Evolutionary conservation across 2,113 vertebrate species (phyloP).

Genomic region (Anguilla rostrata): DNA sequence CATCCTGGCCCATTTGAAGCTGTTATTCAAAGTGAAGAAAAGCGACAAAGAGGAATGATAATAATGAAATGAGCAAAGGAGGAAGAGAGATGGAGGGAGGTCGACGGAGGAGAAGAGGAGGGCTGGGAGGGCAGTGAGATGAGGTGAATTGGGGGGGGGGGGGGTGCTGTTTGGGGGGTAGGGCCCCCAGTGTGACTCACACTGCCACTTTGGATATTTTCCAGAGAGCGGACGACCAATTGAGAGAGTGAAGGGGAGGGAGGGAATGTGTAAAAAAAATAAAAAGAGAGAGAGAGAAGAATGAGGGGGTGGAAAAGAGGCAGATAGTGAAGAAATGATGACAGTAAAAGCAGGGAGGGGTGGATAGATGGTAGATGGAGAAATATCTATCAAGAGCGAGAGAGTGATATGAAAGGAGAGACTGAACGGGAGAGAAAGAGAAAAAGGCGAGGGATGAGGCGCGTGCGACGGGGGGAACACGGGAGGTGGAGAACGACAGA

Average conservation of each 20-base stretch:
- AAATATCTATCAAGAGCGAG: neutral
- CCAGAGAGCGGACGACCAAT: neutral
- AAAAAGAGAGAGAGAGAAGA: slow-evolving; percentile 13
- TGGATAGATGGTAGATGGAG: too few species aligned
- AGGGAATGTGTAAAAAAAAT: neutral
- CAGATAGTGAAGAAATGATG: neutral
- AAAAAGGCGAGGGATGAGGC: too few species aligned
- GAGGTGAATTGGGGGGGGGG: slow-evolving; percentile 40
- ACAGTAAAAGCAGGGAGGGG: neutral
- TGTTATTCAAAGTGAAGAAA: slow-evolving; percentile 11
- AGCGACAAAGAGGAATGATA: neutral
- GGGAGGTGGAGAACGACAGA: neutral
- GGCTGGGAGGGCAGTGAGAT: slow-evolving; percentile 22
- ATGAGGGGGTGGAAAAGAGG: neutral
- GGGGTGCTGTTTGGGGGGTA: slow-evolving; percentile 44
- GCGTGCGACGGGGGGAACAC: neutral
- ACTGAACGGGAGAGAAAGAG: neutral
- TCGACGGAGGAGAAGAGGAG: neutral
- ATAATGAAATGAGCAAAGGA: neutral
- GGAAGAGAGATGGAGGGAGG: neutral
- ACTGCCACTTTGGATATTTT: slow-evolving; percentile 41
- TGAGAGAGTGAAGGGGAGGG: slow-evolving; percentile 4
- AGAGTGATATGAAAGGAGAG: neutral
- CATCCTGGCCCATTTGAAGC: neutral
- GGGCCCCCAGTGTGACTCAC: slow-evolving; percentile 49